Evolutionary conservation across 2,797 vertebrate genomes (phyloP).

Genomic region (Cyprinodon diabolis): DNA sequence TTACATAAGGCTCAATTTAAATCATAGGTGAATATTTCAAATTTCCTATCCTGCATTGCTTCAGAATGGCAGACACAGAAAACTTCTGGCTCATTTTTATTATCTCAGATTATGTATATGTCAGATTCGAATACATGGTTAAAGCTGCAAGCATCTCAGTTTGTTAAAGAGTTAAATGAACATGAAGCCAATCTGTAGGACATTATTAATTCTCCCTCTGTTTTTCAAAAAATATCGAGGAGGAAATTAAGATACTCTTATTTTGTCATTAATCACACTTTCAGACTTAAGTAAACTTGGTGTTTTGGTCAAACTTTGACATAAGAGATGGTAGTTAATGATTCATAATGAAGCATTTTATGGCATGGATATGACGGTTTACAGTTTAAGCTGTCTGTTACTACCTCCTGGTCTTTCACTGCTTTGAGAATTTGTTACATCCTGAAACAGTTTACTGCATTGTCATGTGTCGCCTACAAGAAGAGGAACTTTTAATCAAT

Average conservation of each 20-base stretch:
- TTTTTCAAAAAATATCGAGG: background rate
- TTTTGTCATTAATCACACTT: background rate
- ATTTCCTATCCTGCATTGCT: conserved; percentile 36
- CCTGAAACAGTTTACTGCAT: background rate
- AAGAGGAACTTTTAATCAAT: background rate
- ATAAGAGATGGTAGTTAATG: background rate
- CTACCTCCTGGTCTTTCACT: background rate
- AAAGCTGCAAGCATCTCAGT: background rate
- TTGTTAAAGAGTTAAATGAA: background rate
- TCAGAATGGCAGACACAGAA: conserved; percentile 25
- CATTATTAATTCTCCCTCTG: background rate
- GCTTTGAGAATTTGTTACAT: background rate
- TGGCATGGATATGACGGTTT: background rate
- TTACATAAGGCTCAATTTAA: background rate
- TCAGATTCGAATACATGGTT: background rate
- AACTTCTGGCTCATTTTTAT: background rate
- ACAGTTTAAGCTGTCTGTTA: background rate
- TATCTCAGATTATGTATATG: background rate
- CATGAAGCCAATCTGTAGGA: background rate
- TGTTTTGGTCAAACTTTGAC: background rate
- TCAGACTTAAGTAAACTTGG: background rate
- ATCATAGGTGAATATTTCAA: background rate
- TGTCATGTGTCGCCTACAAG: background rate
- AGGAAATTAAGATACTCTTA: background rate
- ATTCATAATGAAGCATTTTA: background rate